Percentiles rank a stretch among this genome's conserved stretches.
These are phyloP conservation scores for Probaryconus sp. DNA, from an alignment of 1,140 invertebrate genomes.

Conservation along the genomic window DNA sequence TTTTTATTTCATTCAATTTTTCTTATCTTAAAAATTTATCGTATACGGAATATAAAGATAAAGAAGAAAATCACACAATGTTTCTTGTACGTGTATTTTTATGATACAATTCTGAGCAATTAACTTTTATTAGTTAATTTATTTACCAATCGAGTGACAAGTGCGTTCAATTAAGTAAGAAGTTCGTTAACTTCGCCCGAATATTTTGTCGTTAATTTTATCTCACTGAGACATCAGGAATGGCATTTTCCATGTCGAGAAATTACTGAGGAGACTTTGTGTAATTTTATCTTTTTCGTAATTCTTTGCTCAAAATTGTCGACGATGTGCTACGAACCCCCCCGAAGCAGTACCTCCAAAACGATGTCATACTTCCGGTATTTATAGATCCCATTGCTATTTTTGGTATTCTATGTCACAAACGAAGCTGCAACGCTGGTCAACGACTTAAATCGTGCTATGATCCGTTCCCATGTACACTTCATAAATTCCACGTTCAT, in stretches of 20 bases:
- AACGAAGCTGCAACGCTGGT: slow-evolving; percentile 45
- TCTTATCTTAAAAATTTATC: too few species aligned
- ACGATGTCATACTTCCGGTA: slow-evolving; percentile 63
- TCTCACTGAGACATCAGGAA: slow-evolving; percentile 21
- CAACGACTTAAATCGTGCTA: slow-evolving; percentile 41
- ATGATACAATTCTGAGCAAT: too few species aligned
- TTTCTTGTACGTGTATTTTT: too few species aligned
- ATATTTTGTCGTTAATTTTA: slow-evolving; percentile 22
- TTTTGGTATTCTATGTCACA: slow-evolving; percentile 56
- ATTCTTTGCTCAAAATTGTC: slow-evolving; percentile 19
- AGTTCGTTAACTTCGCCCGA: too few species aligned
- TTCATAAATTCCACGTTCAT: slow-evolving; percentile 13
- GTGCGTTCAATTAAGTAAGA: too few species aligned
- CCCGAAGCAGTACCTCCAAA: slow-evolving; percentile 33
- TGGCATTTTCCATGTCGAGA: slow-evolving; percentile 17
- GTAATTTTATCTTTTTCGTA: slow-evolving; percentile 6
- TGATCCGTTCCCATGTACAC: not conserved
- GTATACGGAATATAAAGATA: too few species aligned
- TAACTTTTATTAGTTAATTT: too few species aligned
- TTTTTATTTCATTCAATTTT: too few species aligned
- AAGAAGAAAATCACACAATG: too few species aligned
- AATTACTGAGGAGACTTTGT: slow-evolving; percentile 29
- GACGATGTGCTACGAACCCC: slow-evolving; percentile 8
- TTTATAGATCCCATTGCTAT: slow-evolving; percentile 63
- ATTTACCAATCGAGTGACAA: too few species aligned